Base-by-base conservation (phyloP, 2,113 vertebrate genomes). In the Lates calcarifer region DNA sequence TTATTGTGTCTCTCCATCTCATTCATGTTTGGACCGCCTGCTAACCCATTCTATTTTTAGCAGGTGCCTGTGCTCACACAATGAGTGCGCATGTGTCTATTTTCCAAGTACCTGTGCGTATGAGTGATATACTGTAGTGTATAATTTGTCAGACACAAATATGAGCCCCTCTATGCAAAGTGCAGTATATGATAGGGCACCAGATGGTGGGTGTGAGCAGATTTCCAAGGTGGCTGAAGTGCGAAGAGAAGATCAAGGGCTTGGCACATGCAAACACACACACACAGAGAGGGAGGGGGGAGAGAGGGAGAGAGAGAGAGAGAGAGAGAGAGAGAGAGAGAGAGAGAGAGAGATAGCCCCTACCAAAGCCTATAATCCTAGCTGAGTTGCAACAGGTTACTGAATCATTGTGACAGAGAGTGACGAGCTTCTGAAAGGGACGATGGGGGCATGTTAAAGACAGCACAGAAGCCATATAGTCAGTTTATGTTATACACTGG, bases 191-290 rank as follows among this genome's bases (percentile, higher is more conserved):
- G 66, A 78, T 31, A 31, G 56, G 53, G 51, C 78, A 75, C 26
- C 87, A 92, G 86, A 90, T 91, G 84, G 83, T 72, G 74, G 65
- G 67, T 31, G 64, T 57, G 72, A 80, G 73, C 72, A 84, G 84
- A 85, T 87, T 86, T 84, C 73, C 75, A 71, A 75, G 64, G 66
- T 76, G 76, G 82, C 55, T 85, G 60, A 74, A 72, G 81, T 87
- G 78, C 81, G 83, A 88, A 24, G 77, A 89, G 80, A 80, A 87
- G 83, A 84, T 91, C 74, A 90, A 87, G 66, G 76, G 62, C 81
- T 78, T 87, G 64, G 63, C 65, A 58, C 63, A 80, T 39, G 45
- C 66, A 64, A 47, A 39, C 67, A 49, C 39, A 53, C 41, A 77
- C 35, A 77, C 68, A 57, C 22, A 51, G 62, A 73, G 33, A 35